phyloP scores from a whole-genome alignment of 2,888 invertebrate genomes.

The Gastracanthus pulcherrimus region DNA sequence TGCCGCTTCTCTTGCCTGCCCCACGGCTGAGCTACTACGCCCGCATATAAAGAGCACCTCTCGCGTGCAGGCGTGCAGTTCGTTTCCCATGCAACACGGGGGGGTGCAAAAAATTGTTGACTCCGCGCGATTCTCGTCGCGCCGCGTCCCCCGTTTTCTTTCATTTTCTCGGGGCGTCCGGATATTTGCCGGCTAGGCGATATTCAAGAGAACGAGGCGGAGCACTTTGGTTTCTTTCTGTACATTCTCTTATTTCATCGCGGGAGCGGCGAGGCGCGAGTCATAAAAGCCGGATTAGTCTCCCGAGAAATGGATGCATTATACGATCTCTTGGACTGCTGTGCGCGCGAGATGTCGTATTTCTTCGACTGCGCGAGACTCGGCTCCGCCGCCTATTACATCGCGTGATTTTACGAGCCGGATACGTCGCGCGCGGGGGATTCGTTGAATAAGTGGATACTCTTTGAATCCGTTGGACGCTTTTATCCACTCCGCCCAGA shows the following conservation, averaged over 20 bases:
- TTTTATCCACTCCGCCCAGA: not conserved
- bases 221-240: not conserved
- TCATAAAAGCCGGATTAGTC: slow-evolving; percentile 44
- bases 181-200: not conserved
- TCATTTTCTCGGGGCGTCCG: not conserved
- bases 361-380: slow-evolving; percentile 4
- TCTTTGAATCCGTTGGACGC: not conserved
- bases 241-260: not conserved
- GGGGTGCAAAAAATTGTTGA: not conserved
- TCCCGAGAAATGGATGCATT: slow-evolving; percentile 41
- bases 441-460: not conserved
- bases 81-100: too few species aligned
- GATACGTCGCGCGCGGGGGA: not conserved
- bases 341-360: not conserved
- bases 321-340: too few species aligned
- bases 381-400: slow-evolving; percentile 17
- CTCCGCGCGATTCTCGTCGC: not conserved
- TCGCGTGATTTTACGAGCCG: slow-evolving; percentile 20
- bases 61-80: not conserved
- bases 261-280: slow-evolving; percentile 2
- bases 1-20: too few species aligned
- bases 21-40: too few species aligned
- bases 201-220: not conserved
- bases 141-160: too few species aligned
- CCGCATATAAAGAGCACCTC: too few species aligned